Conservation (phyloP, 1,140 invertebrate species). For the Anastrepha obliqua region DNA sequence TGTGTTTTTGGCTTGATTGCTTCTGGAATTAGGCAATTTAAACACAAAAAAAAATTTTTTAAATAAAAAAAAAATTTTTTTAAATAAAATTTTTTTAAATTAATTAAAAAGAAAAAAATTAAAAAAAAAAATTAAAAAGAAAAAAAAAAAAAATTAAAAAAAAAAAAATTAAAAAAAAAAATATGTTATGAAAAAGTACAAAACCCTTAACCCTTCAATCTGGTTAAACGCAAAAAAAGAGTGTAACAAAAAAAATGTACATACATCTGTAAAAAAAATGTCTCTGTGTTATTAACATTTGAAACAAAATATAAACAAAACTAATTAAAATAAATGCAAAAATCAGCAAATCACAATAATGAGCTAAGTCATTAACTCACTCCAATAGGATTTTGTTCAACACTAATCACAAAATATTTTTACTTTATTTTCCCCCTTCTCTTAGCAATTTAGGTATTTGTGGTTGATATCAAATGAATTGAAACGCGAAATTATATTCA, state of each 20-base stretch:
- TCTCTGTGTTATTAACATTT: slow-evolving; percentile 21
- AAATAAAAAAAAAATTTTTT: slow-evolving; percentile 2
- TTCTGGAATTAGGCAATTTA: not conserved
- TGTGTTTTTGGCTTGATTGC: slow-evolving; percentile 18
- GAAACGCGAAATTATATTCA: slow-evolving; percentile 39
- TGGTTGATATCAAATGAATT: slow-evolving; percentile 45
- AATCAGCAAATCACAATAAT: slow-evolving; percentile 58
- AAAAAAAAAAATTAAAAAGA: slow-evolving; percentile 57
- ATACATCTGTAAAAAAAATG: not conserved
- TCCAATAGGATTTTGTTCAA: slow-evolving; percentile 59
- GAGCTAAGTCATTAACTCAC: slow-evolving; percentile 47
- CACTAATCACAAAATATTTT: slow-evolving; percentile 71
- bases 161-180: slow-evolving; percentile 58
- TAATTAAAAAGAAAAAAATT: slow-evolving; percentile 55
- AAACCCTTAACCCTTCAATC: no score
- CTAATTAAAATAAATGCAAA: slow-evolving; percentile 45
- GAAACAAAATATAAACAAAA: slow-evolving; percentile 17
- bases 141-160: slow-evolving; percentile 54
- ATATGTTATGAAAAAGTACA: no score
- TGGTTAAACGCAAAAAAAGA: no score
- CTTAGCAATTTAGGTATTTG: slow-evolving; percentile 73
- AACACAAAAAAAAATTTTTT: slow-evolving; percentile 31
- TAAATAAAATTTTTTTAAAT: not conserved
- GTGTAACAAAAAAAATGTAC: slow-evolving; percentile 1
- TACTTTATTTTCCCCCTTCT: slow-evolving; percentile 74